A percentile compares a stretch with the other conserved stretches of the same genome.
phyloP scores from a whole-genome alignment of 2,888 invertebrate species.

The Netelia fuscicornis region DNA sequence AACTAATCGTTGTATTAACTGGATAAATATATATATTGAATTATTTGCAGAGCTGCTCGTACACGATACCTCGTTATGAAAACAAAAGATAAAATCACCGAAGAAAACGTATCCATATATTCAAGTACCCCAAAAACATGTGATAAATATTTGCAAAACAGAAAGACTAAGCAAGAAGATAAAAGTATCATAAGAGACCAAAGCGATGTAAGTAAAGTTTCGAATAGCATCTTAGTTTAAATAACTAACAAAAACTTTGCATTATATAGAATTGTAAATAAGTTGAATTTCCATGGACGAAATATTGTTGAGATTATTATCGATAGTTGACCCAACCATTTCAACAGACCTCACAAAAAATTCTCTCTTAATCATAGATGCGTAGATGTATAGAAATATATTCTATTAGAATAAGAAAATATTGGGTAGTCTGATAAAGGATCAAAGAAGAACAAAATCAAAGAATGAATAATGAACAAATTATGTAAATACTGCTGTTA shows the following conservation, averaged over 20 bases:
- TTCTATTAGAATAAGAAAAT: conserved; percentile 20
- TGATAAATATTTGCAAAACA: conserved; percentile 50
- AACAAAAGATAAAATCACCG: conserved; percentile 1
- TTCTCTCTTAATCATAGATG: conserved; percentile 8
- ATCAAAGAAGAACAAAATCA: conserved; percentile 23
- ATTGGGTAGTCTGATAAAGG: background rate
- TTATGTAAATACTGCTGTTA: conserved; percentile 45
- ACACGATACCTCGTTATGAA: conserved; percentile 60
- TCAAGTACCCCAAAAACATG: conserved; percentile 40
- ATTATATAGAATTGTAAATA: conserved; percentile 54
- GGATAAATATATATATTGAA: conserved; percentile 54
- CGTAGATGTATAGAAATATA: conserved; percentile 38
- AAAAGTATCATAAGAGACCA: conserved; percentile 40
- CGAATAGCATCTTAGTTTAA: conserved; percentile 34
- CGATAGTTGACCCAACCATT: background rate
- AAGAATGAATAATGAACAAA: conserved; percentile 29
- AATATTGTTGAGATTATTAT: conserved; percentile 2
- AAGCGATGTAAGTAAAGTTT: conserved; percentile 48
- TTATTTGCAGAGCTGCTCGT: conserved; percentile 68
- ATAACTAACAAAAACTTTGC: conserved; percentile 30
- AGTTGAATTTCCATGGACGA: conserved; percentile 8
- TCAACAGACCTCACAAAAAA: conserved; percentile 24
- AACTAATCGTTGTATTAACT: conserved; percentile 10
- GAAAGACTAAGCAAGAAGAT: conserved; percentile 38
- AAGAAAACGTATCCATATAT: conserved; percentile 7